These are phyloP conservation scores for Pedionomus torquatus DNA, from an alignment of 2,113 vertebrate genomes.

Conservation along the genomic window DNA sequence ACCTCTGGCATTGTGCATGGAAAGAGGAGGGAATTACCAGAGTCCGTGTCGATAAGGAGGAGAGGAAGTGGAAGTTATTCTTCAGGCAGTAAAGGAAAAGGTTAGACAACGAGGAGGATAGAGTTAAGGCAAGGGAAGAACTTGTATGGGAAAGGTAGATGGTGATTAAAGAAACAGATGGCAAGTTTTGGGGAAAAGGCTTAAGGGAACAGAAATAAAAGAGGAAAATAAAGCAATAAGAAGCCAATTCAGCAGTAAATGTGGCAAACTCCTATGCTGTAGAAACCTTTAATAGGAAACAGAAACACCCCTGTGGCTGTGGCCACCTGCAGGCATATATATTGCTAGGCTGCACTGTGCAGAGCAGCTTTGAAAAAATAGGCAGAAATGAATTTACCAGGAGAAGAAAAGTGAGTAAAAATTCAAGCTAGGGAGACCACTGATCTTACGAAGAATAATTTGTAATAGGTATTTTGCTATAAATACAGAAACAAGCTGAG, in stretches of 20 bases:
- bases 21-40: background rate
- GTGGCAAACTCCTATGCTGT: background rate
- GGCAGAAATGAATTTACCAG: background rate
- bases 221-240: background rate
- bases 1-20: background rate
- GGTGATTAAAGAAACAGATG: slow-evolving; percentile 10
- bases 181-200: background rate
- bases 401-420: background rate
- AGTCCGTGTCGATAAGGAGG: background rate
- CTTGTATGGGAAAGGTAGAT: background rate
- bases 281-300: background rate
- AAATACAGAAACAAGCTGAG: background rate
- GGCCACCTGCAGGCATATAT: background rate
- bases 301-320: background rate
- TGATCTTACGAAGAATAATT: background rate
- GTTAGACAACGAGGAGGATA: background rate
- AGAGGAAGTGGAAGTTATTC: slow-evolving; percentile 61
- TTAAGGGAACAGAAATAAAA: background rate
- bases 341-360: background rate
- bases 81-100: slow-evolving; percentile 40
- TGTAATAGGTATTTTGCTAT: background rate
- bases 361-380: background rate
- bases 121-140: slow-evolving; percentile 14
- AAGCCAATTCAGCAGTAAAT: background rate
- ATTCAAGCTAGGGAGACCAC: background rate